These are phyloP conservation scores for Sanderia malayensis DNA, from an alignment of 30 jellyfish, hydroid and myxozoan genomes.

Conservation along the genomic window DNA sequence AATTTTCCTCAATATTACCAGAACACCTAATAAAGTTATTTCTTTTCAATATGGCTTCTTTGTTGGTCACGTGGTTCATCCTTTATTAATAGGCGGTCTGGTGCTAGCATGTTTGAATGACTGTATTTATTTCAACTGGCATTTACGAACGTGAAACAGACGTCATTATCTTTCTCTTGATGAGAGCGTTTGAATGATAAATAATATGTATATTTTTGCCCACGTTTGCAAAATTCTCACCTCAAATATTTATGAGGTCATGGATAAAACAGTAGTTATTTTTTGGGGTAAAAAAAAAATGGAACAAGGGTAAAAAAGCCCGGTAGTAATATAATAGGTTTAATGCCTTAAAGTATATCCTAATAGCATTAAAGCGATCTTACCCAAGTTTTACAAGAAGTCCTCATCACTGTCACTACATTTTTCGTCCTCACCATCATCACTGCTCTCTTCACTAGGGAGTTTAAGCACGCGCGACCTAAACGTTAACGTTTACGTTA, in stretches of 20 bases:
- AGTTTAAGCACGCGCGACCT: too few species aligned
- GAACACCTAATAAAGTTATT: too few species aligned
- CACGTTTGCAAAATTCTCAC: conserved; percentile 2
- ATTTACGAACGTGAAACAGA: not conserved
- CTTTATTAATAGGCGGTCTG: not conserved
- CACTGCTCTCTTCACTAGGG: conserved; percentile 55
- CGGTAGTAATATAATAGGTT: conserved; percentile 9
- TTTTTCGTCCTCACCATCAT: conserved; percentile 18
- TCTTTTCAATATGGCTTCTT: conserved; percentile 1
- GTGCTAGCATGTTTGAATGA: conserved; percentile 1
- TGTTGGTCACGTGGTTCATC: not conserved
- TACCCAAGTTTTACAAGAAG: too few species aligned
- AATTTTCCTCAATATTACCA: too few species aligned
- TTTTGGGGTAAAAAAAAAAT: not conserved
- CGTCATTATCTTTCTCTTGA: not conserved
- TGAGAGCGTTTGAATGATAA: not conserved
- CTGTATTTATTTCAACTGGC: not conserved
- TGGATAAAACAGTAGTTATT: not conserved
- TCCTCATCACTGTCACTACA: too few species aligned
- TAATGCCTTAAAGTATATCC: conserved; percentile 8
- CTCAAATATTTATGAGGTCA: not conserved
- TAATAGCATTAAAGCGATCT: too few species aligned
- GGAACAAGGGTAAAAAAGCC: not conserved
- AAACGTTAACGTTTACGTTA: too few species aligned
- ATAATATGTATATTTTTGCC: not conserved